These are phyloP conservation scores for Corvus hawaiiensis DNA, from an alignment of 2,113 vertebrate genomes.

Conservation along the genomic window DNA sequence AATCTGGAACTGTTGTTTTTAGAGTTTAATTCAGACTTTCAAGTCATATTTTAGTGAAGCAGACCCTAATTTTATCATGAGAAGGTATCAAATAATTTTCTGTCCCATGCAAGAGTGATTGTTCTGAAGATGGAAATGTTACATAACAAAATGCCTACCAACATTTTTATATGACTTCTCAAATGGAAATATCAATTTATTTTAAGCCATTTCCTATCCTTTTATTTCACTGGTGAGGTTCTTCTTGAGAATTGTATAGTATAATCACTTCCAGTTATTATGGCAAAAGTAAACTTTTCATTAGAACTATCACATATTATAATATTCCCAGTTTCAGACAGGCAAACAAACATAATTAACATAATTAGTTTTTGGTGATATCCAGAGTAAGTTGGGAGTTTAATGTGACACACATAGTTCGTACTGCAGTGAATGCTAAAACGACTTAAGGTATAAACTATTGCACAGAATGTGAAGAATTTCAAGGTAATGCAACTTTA, in stretches of 20 bases:
- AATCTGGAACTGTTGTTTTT: not conserved
- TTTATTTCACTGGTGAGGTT: not conserved
- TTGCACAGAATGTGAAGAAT: not conserved
- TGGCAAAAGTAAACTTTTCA: not conserved
- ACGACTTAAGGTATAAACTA: not conserved
- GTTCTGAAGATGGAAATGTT: not conserved
- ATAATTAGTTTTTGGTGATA: not conserved
- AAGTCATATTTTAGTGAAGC: slow-evolving; percentile 22
- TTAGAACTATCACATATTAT: not conserved
- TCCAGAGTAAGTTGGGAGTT: not conserved
- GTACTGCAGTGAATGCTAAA: not conserved
- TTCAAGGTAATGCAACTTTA: not conserved
- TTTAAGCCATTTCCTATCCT: not conserved
- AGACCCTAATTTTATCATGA: not conserved
- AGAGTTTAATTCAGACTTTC: slow-evolving; percentile 44
- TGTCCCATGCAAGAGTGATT: not conserved
- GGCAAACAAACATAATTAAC: not conserved
- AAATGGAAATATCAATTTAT: not conserved
- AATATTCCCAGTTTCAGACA: not conserved
- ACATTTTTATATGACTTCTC: not conserved
- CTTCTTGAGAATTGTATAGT: not conserved
- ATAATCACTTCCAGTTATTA: not conserved
- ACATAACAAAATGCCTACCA: not conserved
- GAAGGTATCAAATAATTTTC: not conserved
- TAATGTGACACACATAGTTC: not conserved